These are phyloP conservation scores for Notechis scutatus DNA, from an alignment of 2,113 vertebrate species.

Conservation along the genomic window DNA sequence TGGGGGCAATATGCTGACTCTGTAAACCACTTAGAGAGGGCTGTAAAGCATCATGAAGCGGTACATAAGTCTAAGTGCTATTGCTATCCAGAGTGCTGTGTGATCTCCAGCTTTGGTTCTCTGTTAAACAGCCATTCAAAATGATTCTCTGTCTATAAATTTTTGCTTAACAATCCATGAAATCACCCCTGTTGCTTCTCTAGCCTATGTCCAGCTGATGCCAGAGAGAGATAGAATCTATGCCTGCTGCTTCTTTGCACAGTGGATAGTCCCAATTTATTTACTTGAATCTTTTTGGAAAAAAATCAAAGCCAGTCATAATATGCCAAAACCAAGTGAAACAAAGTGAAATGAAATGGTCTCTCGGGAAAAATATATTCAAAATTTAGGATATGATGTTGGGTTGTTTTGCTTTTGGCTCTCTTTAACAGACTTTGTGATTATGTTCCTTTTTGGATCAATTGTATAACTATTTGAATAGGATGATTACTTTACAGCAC, in stretches of 20 bases:
- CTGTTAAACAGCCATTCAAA: background rate
- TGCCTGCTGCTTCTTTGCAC: background rate
- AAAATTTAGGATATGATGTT: background rate
- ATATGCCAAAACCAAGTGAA: background rate
- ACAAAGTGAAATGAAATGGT: background rate
- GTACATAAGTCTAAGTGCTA: no score
- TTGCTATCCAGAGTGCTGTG: background rate
- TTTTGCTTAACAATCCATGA: background rate
- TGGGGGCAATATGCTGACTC: no score
- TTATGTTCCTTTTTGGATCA: background rate
- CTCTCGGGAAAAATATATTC: background rate
- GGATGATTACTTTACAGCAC: background rate
- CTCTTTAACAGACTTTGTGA: background rate
- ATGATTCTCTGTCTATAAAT: background rate
- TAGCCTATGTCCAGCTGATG: background rate
- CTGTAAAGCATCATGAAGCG: no score
- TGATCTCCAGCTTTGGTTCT: background rate
- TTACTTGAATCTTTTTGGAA: background rate
- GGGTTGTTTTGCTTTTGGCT: background rate
- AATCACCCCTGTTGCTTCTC: background rate
- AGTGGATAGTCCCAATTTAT: background rate
- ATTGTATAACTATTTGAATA: background rate
- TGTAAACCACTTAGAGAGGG: no score
- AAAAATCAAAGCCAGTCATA: background rate
- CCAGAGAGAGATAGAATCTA: background rate